Conservation (phyloP, 2,113 vertebrate species). For the Mustela nigripes region DNA sequence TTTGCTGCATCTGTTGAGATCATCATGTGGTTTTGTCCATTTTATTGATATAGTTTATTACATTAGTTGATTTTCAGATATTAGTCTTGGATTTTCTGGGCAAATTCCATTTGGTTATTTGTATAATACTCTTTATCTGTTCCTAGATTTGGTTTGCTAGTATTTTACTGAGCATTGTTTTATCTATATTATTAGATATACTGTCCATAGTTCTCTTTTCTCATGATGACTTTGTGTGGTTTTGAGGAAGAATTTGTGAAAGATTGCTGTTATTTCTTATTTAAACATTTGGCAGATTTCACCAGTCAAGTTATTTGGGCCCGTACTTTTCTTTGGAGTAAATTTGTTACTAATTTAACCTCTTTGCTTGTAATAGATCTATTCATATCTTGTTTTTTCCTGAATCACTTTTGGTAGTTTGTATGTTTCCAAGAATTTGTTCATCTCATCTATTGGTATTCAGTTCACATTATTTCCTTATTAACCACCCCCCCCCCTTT, state of each 20-base stretch:
- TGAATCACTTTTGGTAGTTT: not conserved
- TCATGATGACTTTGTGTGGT: not conserved
- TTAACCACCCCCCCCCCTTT: not conserved
- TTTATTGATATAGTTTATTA: not conserved
- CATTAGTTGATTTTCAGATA: not conserved
- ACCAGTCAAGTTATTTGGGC: not conserved
- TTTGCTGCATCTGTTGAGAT: not conserved
- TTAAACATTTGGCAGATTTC: not conserved
- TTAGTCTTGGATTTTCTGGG: not conserved
- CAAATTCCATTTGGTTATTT: not conserved
- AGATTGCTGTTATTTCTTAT: not conserved
- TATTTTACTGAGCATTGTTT: not conserved
- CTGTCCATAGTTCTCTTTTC: not conserved
- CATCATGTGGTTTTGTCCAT: not conserved
- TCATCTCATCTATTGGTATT: not conserved
- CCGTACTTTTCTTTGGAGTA: not conserved
- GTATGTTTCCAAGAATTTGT: not conserved
- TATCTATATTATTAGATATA: not conserved
- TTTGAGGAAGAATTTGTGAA: not conserved
- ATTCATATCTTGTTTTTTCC: not conserved
- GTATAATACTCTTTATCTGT: not conserved
- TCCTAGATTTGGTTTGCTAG: not conserved
- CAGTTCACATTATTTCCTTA: not conserved
- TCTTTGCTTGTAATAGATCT: not conserved
- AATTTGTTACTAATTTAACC: not conserved